phyloP scores from a whole-genome alignment of 1,140 invertebrate genomes.

The Formica exsecta region DNA sequence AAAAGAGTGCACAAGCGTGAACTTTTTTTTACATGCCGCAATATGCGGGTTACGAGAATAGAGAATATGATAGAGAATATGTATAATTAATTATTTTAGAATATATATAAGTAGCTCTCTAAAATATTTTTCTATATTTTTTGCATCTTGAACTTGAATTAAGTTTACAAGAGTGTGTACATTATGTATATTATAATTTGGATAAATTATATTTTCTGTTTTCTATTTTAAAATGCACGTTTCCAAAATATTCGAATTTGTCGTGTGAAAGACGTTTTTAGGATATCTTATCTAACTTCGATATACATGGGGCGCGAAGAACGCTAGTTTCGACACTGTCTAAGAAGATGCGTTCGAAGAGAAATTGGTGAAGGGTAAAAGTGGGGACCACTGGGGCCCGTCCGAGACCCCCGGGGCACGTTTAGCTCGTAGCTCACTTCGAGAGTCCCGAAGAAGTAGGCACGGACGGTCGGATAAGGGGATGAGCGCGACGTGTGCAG shows the following conservation, averaged over 20 bases:
- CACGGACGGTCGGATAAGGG: constrained; percentile 15
- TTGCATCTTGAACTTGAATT: background rate
- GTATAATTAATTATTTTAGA: background rate
- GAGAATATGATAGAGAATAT: background rate
- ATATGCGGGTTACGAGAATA: constrained; percentile 27
- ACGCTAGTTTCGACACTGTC: constrained; percentile 50
- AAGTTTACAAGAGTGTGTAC: background rate
- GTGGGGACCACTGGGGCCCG: constrained; percentile 49
- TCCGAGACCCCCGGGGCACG: constrained; percentile 62
- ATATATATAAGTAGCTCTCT: too few relatives aligned
- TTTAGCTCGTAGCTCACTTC: constrained; percentile 72
- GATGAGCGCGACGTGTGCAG: constrained; percentile 43
- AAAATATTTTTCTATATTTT: background rate
- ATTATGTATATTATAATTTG: too few relatives aligned
- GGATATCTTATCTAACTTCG: background rate
- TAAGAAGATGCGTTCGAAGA: constrained; percentile 61
- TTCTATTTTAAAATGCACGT: background rate
- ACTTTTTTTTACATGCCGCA: constrained; percentile 29
- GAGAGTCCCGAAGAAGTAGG: constrained; percentile 62
- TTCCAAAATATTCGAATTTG: background rate
- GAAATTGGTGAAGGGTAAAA: constrained; percentile 75
- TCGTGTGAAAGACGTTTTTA: too few relatives aligned
- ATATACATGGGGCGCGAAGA: background rate
- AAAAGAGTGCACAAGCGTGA: constrained; percentile 30
- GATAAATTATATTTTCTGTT: background rate